Conservation (phyloP, 2,113 vertebrate genomes). For the Ascaphus truei region DNA sequence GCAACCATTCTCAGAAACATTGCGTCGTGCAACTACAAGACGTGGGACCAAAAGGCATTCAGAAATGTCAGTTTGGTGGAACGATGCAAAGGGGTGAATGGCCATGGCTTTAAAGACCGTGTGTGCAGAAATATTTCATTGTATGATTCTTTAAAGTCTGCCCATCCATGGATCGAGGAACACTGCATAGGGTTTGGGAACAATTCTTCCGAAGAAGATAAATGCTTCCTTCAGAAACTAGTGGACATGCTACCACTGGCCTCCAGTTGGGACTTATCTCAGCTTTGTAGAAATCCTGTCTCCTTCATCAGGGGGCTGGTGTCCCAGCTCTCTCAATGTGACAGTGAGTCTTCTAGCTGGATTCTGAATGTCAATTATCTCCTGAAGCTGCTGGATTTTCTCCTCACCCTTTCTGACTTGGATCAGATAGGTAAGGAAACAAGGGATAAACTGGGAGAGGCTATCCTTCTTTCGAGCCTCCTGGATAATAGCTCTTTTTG, state of each 20-base stretch:
- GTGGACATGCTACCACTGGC: conserved; percentile 71
- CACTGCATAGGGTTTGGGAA: conserved; percentile 51
- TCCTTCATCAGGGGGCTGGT: conserved; percentile 67
- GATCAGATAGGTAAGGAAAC: conserved; percentile 70
- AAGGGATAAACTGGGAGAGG: conserved; percentile 70
- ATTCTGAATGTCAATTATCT: conserved; percentile 66
- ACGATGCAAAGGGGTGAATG: conserved; percentile 45
- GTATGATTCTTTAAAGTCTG: conserved; percentile 51
- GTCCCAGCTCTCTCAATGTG: conserved; percentile 66
- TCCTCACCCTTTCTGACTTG: conserved; percentile 66
- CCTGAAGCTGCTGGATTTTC: conserved; percentile 70
- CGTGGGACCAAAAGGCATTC: conserved; percentile 47
- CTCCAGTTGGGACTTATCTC: conserved; percentile 64
- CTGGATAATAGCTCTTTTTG: conserved; percentile 81
- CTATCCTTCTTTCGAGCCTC: conserved; percentile 83
- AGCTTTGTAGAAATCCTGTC: conserved; percentile 67
- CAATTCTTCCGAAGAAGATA: conserved; percentile 42
- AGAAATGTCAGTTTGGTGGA: conserved; percentile 55
- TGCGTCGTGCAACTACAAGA: conserved; percentile 58
- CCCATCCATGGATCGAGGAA: conserved; percentile 53
- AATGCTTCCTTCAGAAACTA: conserved; percentile 74
- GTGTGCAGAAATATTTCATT: conserved; percentile 69
- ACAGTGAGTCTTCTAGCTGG: conserved; percentile 64
- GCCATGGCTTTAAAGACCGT: conserved; percentile 62
- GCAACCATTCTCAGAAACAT: conserved; percentile 34